Evolutionary conservation across 2,113 vertebrate genomes (phyloP).

Genomic region (Campylorhamphus procurvoides): DNA sequence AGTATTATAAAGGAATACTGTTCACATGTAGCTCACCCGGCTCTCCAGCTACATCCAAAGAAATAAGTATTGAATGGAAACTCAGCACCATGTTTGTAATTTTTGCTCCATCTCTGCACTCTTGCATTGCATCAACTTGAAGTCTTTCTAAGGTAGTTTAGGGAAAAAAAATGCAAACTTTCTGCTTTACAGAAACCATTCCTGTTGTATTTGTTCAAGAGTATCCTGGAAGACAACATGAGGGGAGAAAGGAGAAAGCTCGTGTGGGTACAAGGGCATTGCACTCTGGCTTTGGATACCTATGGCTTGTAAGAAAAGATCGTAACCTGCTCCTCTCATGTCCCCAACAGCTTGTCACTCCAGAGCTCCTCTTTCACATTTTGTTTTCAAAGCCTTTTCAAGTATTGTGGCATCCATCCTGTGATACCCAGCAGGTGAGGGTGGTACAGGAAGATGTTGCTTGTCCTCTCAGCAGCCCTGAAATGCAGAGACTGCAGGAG

Average conservation of each 20-base stretch:
- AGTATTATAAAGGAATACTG: background rate
- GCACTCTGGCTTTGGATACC: background rate
- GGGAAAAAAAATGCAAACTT: fast-evolving
- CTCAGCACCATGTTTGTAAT: background rate
- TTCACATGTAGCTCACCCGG: background rate
- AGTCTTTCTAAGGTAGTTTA: background rate
- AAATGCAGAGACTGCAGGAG: background rate
- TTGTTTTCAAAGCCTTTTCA: background rate
- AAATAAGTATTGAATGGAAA: background rate
- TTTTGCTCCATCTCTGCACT: background rate
- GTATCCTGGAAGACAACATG: background rate
- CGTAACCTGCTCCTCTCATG: background rate
- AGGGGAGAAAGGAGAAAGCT: background rate
- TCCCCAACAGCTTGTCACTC: background rate
- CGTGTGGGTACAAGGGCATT: background rate
- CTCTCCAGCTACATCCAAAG: background rate
- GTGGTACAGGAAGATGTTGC: background rate
- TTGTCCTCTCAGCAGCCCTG: background rate
- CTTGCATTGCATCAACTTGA: background rate
- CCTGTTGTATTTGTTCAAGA: background rate
- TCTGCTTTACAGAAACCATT: background rate
- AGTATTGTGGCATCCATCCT: background rate
- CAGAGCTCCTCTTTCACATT: background rate
- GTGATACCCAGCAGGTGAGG: background rate
- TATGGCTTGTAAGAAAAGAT: background rate